Base-by-base conservation (phyloP, 2,113 vertebrate species). In the Gambusia affinis region DNA sequence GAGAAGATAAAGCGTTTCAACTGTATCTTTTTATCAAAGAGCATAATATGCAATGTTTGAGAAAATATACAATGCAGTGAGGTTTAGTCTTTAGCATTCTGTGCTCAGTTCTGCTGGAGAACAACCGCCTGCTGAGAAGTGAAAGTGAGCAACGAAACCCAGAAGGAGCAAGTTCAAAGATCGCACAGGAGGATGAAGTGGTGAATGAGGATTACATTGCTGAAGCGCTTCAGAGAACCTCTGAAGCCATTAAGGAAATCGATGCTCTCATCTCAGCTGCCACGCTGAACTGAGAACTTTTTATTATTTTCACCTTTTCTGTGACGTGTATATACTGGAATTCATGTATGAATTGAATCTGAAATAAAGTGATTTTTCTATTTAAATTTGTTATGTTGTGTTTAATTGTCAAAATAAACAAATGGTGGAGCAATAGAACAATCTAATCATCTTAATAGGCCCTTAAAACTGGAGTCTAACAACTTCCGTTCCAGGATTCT, bases 1-100 rank as follows among this genome's bases (percentile, higher is more conserved):
- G 89, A 93, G 72, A 95, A 95, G 80, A 95, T 95, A 68, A 88
- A 89, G 78, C 84, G 92, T 51, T 94, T 94, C 63, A 94, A 90
- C 73, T 93, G 94, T 95, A 95, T 95, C 94, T 89, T 93, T 37
- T 91, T 7, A 77, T 31, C 39, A 29, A 3, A 64, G 10, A 5
- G 22, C 47, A 14, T 27, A 24, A 8, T 47, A 60, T 11, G n/a
- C 54, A 19, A 7, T 29, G 19, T 29, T 33, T 73, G 7, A 27
- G 22, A 33, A 64, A 47, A 3, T n/a, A 15, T 37, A 24, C 61
- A 17, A 12, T n/a, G 27, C 10, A 24, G 1, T 8, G 64, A 17
- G 28, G 62, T 51, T 6, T 42, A 33, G n/a, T 86, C 85, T 80
- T 92, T 92, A 88, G 91, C 86, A 37, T 17, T 7, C 12, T 27